phyloP scores from a whole-genome alignment of 2,113 vertebrate genomes.

The Sylvilagus bachmani region DNA sequence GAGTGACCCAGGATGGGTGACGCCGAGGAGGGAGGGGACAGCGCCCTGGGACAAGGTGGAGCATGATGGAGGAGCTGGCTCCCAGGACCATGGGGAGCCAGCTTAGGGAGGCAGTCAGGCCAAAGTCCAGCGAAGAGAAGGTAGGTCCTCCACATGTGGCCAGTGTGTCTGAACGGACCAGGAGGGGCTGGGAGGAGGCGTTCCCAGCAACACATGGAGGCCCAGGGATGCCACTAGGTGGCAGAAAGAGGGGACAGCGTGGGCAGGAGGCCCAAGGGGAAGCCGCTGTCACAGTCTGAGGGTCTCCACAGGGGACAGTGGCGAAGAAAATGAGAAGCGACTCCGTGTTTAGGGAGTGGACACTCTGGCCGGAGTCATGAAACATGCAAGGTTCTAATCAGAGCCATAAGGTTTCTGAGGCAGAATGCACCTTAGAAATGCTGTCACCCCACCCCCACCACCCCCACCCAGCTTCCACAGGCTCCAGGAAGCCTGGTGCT shows the following conservation, averaged over 20 bases:
- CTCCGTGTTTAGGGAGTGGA: neutral
- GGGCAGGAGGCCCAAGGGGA: neutral
- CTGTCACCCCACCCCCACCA: neutral
- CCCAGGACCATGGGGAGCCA: neutral
- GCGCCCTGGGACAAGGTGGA: neutral
- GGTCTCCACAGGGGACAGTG: rapidly evolving
- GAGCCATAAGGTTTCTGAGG: neutral
- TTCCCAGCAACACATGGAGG: neutral
- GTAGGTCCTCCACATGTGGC: neutral
- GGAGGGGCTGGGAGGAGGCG: rapidly evolving
- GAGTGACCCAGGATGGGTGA: rapidly evolving
- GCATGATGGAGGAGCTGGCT: neutral
- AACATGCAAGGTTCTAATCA: neutral
- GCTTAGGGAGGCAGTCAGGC: too few species aligned
- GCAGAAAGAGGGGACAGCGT: rapidly evolving
- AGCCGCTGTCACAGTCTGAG: neutral
- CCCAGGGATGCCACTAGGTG: too few species aligned
- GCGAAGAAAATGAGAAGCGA: rapidly evolving
- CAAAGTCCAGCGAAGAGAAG: neutral
- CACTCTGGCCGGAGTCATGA: neutral
- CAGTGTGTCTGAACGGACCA: neutral
- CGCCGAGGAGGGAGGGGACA: neutral
- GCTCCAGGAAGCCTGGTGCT: too few species aligned
- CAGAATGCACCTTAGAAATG: neutral
- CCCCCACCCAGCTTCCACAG: neutral